Base-by-base conservation (phyloP, 2,797 vertebrate genomes). In the Lophius americanus region DNA sequence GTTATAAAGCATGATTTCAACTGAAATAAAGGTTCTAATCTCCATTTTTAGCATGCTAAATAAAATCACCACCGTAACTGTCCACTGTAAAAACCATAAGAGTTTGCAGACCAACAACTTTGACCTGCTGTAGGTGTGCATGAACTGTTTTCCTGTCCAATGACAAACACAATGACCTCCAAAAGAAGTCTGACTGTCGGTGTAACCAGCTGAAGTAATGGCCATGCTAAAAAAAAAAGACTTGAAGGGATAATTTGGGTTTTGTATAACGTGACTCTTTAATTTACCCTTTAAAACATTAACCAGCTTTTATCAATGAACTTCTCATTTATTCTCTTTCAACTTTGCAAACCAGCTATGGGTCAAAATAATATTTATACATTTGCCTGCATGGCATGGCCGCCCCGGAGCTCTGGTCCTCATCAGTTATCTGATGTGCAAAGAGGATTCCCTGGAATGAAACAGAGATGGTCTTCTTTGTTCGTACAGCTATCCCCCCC, bases 311-410 rank as follows among this genome's bases (percentile, higher is more conserved):
- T 13, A 46, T 38, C 10, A 10, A 41, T 49, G 6, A 59, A 53
- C 4, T 3, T 8, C 23, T 23, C 23, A 23, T 66, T 52, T 37
- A 48, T 54, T 63, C 38, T 56, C 32, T 48, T 9, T 41, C 6
- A 69, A 35, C 23, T 51, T 52, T 44, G 23, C 12, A 63, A 36
- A 56, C 37, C 52, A 50, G 33, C 39, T 35, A 50, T 65, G 41
- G 48, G 6, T 32, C 47, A 35, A 14, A 60, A 49, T 43, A 14
- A 37, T 46, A 38, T 51, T 38, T 57, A 33, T 42, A 2, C 53
- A 63, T 72, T 69, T 41, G 33, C 52, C 69, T 72, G 90, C 89
- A 87, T 84, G 72, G 69, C 83, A 80, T 64, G 90, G 89, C 46
- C 60, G 48, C 47, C n/a, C 64, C 12, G 90, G 90, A 83, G 86